Conservation (phyloP, 2,113 vertebrate species). For the Mionectes macconnelli region DNA sequence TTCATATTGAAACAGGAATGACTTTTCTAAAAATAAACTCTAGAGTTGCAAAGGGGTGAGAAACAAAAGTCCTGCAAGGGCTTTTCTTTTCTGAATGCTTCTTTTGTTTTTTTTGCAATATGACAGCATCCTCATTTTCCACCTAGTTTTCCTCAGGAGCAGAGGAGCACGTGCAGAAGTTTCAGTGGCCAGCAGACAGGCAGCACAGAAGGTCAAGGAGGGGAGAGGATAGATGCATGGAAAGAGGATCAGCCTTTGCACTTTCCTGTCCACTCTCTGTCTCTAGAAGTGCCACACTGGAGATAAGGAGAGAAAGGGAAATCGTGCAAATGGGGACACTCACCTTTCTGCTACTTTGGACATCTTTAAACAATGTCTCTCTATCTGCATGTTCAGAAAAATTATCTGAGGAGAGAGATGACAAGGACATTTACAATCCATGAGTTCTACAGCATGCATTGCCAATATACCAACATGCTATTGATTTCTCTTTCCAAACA, state of each 20-base stretch:
- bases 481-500: conserved; percentile 32
- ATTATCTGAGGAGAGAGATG: conserved; percentile 81
- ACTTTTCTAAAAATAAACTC: conserved; percentile 33
- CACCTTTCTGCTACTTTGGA: conserved; percentile 99
- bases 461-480: background rate
- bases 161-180: background rate
- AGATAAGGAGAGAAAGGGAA: background rate
- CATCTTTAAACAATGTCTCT: conserved; percentile 97
- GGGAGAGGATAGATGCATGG: background rate
- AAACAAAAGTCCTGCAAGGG: background rate
- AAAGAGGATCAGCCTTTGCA: background rate
- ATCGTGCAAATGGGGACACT: background rate
- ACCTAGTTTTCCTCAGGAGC: background rate
- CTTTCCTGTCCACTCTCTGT: background rate
- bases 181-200: background rate
- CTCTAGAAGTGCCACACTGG: background rate
- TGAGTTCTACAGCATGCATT: background rate
- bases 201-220: background rate
- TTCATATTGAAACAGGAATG: conserved; percentile 25
- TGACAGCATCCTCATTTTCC: background rate
- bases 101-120: background rate
- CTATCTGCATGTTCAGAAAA: conserved; percentile 92
- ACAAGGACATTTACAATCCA: conserved; percentile 37
- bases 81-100: background rate
- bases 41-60: background rate